phyloP scores from a whole-genome alignment of 92 coral and sea anemone genomes.

The Zoanthus sansibaricus region DNA sequence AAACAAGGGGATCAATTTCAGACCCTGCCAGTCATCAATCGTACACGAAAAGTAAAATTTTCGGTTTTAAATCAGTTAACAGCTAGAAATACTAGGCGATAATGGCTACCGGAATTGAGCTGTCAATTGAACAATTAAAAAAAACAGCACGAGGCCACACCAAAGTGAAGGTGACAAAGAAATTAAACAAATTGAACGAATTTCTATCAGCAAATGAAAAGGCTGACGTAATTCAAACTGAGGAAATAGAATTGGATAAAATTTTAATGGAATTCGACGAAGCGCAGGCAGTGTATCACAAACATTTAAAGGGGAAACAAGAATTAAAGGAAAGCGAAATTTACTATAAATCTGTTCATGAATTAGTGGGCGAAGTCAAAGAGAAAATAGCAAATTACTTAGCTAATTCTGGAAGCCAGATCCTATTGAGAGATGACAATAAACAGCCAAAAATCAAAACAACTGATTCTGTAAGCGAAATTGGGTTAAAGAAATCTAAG shows the following conservation, averaged over 20 bases:
- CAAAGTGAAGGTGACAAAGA: not conserved
- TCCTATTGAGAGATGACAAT: not conserved
- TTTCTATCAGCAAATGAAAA: not conserved
- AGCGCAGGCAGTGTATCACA: slow-evolving; percentile 30
- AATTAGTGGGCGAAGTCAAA: slow-evolving; percentile 16
- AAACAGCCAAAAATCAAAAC: not conserved
- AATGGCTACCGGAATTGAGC: not conserved
- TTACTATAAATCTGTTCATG: not conserved
- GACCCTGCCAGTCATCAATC: not conserved
- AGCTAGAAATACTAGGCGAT: not conserved
- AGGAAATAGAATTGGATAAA: not conserved
- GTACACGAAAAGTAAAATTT: not conserved
- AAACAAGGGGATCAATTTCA: not conserved
- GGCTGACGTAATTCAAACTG: not conserved
- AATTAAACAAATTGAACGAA: not conserved
- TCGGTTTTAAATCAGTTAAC: not conserved
- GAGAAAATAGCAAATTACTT: slow-evolving; percentile 17
- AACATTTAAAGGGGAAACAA: not conserved
- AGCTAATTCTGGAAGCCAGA: not conserved
- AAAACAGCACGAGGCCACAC: not conserved
- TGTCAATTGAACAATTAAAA: slow-evolving; percentile 3
- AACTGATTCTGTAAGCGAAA: not conserved
- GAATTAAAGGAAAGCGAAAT: slow-evolving; percentile 3
- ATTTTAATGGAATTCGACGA: slow-evolving; percentile 15
- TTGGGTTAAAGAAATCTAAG: not conserved